Evolutionary conservation across 2,888 invertebrate species (phyloP), one percentile per base, ranked within the genome.

Genomic region (Acholoe squamosa): DNA sequence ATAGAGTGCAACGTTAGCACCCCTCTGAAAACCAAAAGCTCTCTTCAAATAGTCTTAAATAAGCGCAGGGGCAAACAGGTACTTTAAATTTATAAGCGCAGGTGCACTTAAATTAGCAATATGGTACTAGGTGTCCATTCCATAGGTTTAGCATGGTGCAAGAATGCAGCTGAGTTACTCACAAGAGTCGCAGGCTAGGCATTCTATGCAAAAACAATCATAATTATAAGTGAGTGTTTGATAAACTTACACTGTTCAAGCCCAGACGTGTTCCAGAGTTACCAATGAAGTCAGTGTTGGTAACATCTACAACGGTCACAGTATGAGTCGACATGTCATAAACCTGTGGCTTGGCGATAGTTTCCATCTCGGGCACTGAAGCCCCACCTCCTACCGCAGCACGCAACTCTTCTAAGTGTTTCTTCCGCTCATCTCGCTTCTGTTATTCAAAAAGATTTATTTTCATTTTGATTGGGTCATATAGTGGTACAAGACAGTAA

Each of bases 251-350:
- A n/a, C 54, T 54, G 43, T 90, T 90, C 52, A 34, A 54, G 7
- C 90, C 90, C 0, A 90, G 33, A 31, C 25, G 76, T n/a, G 80
- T 51, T 0, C 90, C 90, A 5, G 90, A 52, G 54, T 61, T 90
- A 1, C 90, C 90, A n/a, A 84, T 80, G 33, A 90, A 90, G 80
- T 90, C 84, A 5, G 76, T 52, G 22, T 84, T 34, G 56, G 84
- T 77, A 61, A 80, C 90, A 52, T 90, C 90, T 0, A 76, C 54
- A 0, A 90, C 76, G 0, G 77, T 77, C 25, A 90, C 90, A 22
- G 90, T 90, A 34, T 90, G 90, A 19, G 51, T 56, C 3, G 77
- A 52, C 56, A 90, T 31, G 54, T 90, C 90, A 52, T 54, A 90
- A 0, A 54, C 51, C 33, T 80, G 43, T 0, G 90, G 77, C 14